A percentile compares a stretch with the other conserved stretches of the same genome.
phyloP scores from a whole-genome alignment of 2,888 invertebrate genomes.

The Troides aeacus region DNA sequence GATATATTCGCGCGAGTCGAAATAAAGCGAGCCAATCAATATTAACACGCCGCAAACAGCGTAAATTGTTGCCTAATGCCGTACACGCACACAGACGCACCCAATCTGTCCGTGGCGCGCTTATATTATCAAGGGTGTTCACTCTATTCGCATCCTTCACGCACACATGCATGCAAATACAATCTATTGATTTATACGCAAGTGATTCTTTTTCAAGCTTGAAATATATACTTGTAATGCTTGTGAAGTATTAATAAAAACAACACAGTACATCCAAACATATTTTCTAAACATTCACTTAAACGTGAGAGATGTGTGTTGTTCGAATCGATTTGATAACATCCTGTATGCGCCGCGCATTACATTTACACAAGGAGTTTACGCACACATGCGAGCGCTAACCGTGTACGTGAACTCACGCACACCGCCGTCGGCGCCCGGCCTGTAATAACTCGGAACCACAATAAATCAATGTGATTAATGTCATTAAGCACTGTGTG shows the following conservation, averaged over 20 bases:
- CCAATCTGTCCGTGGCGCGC: conserved; percentile 50
- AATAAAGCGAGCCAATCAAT: conserved; percentile 81
- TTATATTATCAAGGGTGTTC: conserved; percentile 60
- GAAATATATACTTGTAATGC: background rate
- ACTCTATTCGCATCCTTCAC: background rate
- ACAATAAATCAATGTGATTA: conserved; percentile 81
- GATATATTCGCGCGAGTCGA: conserved; percentile 76
- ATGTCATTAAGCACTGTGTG: conserved; percentile 81
- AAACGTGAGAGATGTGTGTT: conserved; percentile 1
- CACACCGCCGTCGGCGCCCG: conserved; percentile 60
- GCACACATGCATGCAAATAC: background rate
- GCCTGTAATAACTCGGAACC: conserved; percentile 81
- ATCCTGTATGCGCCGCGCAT: conserved; percentile 63
- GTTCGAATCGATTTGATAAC: conserved; percentile 40
- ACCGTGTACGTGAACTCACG: conserved; percentile 49
- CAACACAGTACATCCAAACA: background rate
- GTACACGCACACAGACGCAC: conserved; percentile 64
- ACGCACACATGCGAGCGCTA: conserved; percentile 45
- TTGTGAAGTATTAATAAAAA: background rate
- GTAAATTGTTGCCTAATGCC: conserved; percentile 81
- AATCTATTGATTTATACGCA: background rate
- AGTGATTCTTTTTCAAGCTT: background rate
- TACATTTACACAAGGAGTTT: conserved; percentile 72
- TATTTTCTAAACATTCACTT: background rate
- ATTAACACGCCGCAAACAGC: conserved; percentile 81